These are phyloP conservation scores for Lumbricus terrestris DNA, from an alignment of 2,888 invertebrate genomes.

Conservation along the genomic window DNA sequence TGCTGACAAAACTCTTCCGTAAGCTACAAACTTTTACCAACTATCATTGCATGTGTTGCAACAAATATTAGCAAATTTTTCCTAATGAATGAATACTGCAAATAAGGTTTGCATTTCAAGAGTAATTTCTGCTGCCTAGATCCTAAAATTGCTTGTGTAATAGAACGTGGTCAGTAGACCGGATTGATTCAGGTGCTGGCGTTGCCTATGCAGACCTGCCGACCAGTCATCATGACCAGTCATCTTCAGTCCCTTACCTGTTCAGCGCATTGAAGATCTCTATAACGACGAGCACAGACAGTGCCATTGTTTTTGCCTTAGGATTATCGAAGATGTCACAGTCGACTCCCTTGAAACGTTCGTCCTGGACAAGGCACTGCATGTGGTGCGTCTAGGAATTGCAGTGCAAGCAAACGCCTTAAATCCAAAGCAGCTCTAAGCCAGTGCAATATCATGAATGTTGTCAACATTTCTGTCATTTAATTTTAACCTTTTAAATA, in stretches of 20 bases:
- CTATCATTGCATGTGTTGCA: background rate
- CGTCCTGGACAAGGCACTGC: slow-evolving; percentile 59
- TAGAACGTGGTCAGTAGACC: background rate
- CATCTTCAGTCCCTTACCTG: slow-evolving; percentile 67
- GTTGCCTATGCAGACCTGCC: background rate
- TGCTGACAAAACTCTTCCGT: background rate
- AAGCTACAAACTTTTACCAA: background rate
- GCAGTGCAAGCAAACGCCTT: background rate
- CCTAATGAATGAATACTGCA: background rate
- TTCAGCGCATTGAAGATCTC: slow-evolving; percentile 99
- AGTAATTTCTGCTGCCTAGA: background rate
- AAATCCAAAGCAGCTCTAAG: background rate
- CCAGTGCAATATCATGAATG: background rate
- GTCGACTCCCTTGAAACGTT: slow-evolving; percentile 84
- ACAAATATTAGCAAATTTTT: background rate
- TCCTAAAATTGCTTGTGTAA: background rate
- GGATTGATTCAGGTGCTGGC: background rate
- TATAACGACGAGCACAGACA: slow-evolving; percentile 98
- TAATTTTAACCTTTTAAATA: background rate
- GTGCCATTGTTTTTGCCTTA: slow-evolving; percentile 99
- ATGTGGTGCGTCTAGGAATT: slow-evolving; percentile 55
- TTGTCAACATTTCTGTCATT: background rate
- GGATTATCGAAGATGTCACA: slow-evolving; percentile 97
- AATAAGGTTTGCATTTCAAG: background rate
- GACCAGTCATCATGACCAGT: too few relatives aligned